Percentiles rank a stretch among this genome's conserved stretches.
Evolutionary conservation across 2,797 vertebrate genomes (phyloP).

Genomic region (Sebastiscus albofasciatus): DNA sequence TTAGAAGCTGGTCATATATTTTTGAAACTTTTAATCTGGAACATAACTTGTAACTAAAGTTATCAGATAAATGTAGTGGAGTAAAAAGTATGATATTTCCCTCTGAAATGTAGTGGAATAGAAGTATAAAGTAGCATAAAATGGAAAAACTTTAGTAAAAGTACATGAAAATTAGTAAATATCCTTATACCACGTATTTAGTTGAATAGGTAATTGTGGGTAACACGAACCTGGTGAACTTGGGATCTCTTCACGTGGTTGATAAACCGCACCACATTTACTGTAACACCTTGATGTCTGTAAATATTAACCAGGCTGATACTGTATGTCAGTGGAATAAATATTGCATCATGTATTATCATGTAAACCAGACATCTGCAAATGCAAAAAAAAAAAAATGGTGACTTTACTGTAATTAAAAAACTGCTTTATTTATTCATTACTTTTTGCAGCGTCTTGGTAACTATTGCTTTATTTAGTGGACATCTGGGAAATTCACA

Average conservation of each 20-base stretch:
- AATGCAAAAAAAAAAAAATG: not conserved
- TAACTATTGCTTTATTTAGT: too few relatives aligned
- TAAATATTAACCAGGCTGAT: slow-evolving; percentile 60
- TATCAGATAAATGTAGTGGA: not conserved
- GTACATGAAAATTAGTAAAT: not conserved
- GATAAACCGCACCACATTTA: slow-evolving; percentile 14
- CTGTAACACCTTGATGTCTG: slow-evolving; percentile 7
- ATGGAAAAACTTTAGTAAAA: not conserved
- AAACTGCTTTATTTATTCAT: not conserved
- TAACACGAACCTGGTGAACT: not conserved
- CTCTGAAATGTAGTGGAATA: not conserved
- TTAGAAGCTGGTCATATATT: not conserved
- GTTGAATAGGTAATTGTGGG: not conserved
- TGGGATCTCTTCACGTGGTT: slow-evolving; percentile 19
- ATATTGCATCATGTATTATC: slow-evolving; percentile 9
- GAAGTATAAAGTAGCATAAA: not conserved
- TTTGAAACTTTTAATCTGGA: not conserved
- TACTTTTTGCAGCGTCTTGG: not conserved
- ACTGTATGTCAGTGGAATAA: not conserved
- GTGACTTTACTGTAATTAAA: not conserved
- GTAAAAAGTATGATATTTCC: not conserved
- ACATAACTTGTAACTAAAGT: not conserved
- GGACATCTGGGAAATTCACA: too few relatives aligned
- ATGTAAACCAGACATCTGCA: not conserved
- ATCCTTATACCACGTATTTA: not conserved